Evolutionary conservation across 30 jellyfish, hydroid and myxozoan species (phyloP).

Genomic region (Hydractinia symbiolongicarpus): DNA sequence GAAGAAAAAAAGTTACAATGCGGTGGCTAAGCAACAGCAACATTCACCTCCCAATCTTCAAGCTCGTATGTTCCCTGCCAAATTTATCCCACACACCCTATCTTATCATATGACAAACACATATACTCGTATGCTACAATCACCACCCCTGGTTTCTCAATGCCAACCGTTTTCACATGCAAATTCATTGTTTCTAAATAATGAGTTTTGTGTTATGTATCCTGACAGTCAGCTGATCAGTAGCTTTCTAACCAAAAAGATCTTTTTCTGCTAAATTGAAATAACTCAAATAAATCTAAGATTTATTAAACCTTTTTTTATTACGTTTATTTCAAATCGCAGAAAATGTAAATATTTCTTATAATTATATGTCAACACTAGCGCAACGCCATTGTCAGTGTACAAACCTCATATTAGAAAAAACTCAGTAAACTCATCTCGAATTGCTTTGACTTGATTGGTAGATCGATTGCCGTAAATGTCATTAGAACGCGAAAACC

Average conservation of each 20-base stretch:
- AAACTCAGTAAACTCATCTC: slow-evolving; percentile 18
- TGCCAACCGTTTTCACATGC: no score
- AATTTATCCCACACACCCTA: no score
- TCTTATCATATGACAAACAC: no score
- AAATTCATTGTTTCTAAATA: no score
- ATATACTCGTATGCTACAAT: neutral
- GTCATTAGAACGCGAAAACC: neutral
- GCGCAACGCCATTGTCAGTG: slow-evolving; percentile 16
- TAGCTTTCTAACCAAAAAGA: neutral
- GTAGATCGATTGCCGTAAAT: neutral
- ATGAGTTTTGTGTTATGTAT: no score
- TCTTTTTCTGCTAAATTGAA: neutral
- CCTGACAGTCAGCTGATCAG: neutral
- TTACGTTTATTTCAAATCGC: no score
- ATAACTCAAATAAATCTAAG: no score
- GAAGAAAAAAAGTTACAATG: neutral
- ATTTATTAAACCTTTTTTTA: no score
- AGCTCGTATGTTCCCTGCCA: no score
- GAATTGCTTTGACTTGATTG: neutral
- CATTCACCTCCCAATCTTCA: neutral
- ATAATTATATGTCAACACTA: slow-evolving; percentile 17
- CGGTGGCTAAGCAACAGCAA: neutral
- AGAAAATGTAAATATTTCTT: no score
- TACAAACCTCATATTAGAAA: neutral
- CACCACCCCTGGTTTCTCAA: slow-evolving; percentile 1